Percentiles rank a stretch among this genome's conserved stretches.
Conservation (phyloP, 2,888 invertebrate species). For the Drosophila kanekoi region DNA sequence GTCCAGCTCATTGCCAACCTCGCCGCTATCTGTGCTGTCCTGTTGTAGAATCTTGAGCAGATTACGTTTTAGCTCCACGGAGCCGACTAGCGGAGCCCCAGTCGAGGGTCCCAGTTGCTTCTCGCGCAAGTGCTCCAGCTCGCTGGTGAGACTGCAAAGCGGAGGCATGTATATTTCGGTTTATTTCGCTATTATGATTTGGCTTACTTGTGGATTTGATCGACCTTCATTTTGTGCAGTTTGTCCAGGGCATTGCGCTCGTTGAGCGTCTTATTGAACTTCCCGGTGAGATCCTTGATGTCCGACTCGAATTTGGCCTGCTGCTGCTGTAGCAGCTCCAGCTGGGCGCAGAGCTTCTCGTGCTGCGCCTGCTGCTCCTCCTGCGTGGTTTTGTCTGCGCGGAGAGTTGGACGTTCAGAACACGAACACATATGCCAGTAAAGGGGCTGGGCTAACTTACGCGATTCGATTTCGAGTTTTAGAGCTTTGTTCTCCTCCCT, state of each 20-base stretch:
- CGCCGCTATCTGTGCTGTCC: constrained; percentile 65
- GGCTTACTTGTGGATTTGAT: constrained; percentile 78
- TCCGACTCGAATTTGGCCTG: constrained; percentile 76
- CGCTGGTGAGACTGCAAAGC: constrained; percentile 58
- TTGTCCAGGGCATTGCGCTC: constrained; percentile 83
- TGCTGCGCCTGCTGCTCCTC: constrained; percentile 79
- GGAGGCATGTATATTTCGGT: not conserved
- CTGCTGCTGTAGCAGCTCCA: constrained; percentile 68
- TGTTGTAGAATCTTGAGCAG: constrained; percentile 83
- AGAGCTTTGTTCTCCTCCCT: constrained; percentile 84
- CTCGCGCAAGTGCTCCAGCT: constrained; percentile 72
- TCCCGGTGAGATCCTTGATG: constrained; percentile 75
- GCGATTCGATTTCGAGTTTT: constrained; percentile 82
- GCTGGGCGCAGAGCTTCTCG: constrained; percentile 74
- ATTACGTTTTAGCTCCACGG: constrained; percentile 81
- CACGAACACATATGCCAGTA: not conserved
- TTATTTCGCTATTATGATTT: too few relatives aligned
- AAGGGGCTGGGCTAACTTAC: constrained; percentile 62
- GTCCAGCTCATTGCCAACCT: constrained; percentile 77
- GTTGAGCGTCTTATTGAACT: constrained; percentile 75
- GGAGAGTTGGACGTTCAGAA: not conserved
- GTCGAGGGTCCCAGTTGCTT: constrained; percentile 53
- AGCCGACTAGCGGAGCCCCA: constrained; percentile 50
- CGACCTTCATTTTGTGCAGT: constrained; percentile 83
- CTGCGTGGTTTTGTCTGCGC: constrained; percentile 80